A percentile compares a stretch with the other conserved stretches of the same genome.
Evolutionary conservation across 1,140 invertebrate species (phyloP).

Genomic region (Tribolium madens): DNA sequence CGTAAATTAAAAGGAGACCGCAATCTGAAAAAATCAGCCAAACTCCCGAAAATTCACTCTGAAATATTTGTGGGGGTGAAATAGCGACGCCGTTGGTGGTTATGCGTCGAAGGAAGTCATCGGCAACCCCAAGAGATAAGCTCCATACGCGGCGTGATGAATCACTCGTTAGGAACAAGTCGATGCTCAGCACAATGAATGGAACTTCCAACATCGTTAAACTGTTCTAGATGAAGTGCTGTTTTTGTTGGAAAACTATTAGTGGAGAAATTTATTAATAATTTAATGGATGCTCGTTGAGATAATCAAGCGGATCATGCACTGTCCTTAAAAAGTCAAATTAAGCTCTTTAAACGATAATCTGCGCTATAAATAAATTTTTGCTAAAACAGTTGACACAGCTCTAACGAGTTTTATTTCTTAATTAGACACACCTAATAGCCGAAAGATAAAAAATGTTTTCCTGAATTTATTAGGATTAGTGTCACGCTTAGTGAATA

Average conservation of each 20-base stretch:
- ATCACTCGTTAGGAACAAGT: conserved; percentile 50
- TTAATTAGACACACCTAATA: neutral
- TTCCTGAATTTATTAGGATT: neutral
- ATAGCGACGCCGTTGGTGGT: conserved; percentile 11
- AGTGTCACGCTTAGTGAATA: neutral
- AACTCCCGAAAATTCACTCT: neutral
- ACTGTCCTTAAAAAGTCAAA: neutral
- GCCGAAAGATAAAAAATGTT: neutral
- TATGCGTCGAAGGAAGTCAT: conserved; percentile 37
- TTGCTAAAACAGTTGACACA: too few species aligned
- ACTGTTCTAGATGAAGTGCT: neutral
- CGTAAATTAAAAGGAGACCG: conserved; percentile 24
- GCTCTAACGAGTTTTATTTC: neutral
- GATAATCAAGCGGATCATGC: neutral
- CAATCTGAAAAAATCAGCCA: conserved; percentile 19
- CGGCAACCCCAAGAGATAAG: conserved; percentile 44
- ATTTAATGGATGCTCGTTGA: neutral
- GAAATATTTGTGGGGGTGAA: conserved; percentile 15
- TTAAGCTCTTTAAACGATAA: neutral
- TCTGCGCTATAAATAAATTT: too few species aligned
- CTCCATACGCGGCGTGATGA: conserved; percentile 44
- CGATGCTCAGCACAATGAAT: conserved; percentile 44
- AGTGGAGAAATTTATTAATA: neutral
- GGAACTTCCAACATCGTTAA: conserved; percentile 41
- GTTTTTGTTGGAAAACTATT: neutral